phyloP scores from a whole-genome alignment of 2,113 vertebrate species.

The Scatophagus argus region DNA sequence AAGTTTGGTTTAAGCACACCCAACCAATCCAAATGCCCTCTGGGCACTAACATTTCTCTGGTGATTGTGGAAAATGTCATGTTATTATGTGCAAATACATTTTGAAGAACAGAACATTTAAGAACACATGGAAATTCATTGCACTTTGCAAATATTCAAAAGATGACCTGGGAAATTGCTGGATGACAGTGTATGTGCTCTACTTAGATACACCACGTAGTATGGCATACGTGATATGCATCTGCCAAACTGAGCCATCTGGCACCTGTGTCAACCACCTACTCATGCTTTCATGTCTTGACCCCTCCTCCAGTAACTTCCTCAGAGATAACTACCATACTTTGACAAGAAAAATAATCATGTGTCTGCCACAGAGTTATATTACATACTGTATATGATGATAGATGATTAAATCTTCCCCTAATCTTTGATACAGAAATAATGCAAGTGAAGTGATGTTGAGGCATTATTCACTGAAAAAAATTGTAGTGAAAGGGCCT shows the following conservation, averaged over 20 bases:
- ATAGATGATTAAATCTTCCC: background rate
- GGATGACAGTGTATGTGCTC: background rate
- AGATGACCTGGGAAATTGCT: background rate
- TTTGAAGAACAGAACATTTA: background rate
- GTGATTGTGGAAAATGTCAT: background rate
- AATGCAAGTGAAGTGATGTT: background rate
- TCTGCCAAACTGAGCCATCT: conserved; percentile 20
- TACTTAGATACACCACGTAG: background rate
- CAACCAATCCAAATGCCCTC: background rate
- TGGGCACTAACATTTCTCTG: background rate
- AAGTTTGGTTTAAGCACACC: background rate
- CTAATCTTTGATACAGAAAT: background rate
- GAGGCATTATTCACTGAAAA: background rate
- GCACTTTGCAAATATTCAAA: background rate
- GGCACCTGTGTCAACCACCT: background rate
- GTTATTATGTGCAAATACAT: background rate
- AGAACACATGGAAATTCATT: background rate
- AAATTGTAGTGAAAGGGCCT: background rate
- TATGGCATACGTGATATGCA: background rate
- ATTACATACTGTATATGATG: no score
- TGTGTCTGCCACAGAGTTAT: background rate
- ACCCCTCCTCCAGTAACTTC: background rate
- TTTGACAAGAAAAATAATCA: background rate
- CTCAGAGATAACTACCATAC: background rate
- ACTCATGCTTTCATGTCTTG: background rate